Conservation (phyloP, 1,140 invertebrate genomes). For the Dufourea novaeangliae region DNA sequence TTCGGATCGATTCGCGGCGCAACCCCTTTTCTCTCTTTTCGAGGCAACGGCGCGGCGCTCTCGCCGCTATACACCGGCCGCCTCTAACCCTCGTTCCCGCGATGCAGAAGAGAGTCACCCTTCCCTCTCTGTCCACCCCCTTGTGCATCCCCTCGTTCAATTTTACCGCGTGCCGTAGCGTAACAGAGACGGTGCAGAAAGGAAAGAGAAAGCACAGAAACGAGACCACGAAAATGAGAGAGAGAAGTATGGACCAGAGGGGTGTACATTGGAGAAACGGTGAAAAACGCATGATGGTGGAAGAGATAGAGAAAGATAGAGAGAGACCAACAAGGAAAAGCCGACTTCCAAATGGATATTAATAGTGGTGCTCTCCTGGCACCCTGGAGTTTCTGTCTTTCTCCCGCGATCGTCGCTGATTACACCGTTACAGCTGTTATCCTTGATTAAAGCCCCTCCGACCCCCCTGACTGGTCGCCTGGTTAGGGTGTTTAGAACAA, state of each 20-base stretch:
- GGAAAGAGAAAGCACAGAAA: not conserved
- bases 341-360: constrained; percentile 77
- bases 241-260: constrained; percentile 7
- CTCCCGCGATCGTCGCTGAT: constrained; percentile 73
- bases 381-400: constrained; percentile 23
- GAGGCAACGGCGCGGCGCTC: constrained; percentile 11
- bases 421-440: constrained; percentile 78
- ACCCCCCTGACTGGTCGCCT: not conserved
- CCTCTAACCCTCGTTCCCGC: constrained; percentile 4
- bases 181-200: constrained; percentile 40
- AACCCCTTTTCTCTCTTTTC: constrained; percentile 62
- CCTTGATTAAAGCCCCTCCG: constrained; percentile 75
- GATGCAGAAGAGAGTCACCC: constrained; percentile 44
- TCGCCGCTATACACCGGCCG: constrained; percentile 6
- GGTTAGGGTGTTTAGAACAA: constrained; percentile 40
- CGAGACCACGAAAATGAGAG: constrained; percentile 16
- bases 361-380: constrained; percentile 72
- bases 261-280: too few relatives aligned
- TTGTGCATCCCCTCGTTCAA: constrained; percentile 47
- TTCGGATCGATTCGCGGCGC: constrained; percentile 68
- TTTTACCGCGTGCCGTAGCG: constrained; percentile 44
- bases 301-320: constrained; percentile 48
- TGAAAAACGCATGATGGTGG: constrained; percentile 31
- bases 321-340: constrained; percentile 44
- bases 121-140: too few relatives aligned